These are phyloP conservation scores for Selene dorsalis DNA, from an alignment of 2,797 vertebrate species.

Conservation along the genomic window DNA sequence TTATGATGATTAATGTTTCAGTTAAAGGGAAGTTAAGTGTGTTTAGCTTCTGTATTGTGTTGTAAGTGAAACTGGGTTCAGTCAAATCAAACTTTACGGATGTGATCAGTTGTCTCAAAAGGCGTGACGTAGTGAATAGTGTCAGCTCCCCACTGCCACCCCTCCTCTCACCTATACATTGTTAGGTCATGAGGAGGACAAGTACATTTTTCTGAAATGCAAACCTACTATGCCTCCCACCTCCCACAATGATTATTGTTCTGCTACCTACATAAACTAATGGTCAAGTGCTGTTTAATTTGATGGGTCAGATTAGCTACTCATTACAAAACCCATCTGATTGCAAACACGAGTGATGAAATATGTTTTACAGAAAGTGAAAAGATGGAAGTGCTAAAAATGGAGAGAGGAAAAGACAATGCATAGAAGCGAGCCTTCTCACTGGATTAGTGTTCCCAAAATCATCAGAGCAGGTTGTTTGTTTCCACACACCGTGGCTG, in stretches of 20 bases:
- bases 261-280: too few species aligned
- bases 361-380: neutral
- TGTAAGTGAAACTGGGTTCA: too few species aligned
- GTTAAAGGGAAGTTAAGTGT: neutral
- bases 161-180: too few species aligned
- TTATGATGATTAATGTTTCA: neutral
- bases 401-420: neutral
- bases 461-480: neutral
- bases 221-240: too few species aligned
- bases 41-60: neutral
- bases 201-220: too few species aligned
- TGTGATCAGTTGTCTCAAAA: neutral
- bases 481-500: neutral
- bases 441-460: slow-evolving; percentile 12
- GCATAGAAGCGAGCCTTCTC: neutral
- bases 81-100: too few species aligned
- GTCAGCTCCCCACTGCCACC: too few species aligned
- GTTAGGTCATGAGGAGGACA: too few species aligned
- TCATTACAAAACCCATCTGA: neutral
- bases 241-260: neutral
- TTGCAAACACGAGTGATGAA: neutral
- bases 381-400: neutral
- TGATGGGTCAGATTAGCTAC: neutral
- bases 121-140: neutral
- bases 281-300: neutral